Conservation (phyloP, 2,113 vertebrate species). For the Paradoxurus hermaphroditus region DNA sequence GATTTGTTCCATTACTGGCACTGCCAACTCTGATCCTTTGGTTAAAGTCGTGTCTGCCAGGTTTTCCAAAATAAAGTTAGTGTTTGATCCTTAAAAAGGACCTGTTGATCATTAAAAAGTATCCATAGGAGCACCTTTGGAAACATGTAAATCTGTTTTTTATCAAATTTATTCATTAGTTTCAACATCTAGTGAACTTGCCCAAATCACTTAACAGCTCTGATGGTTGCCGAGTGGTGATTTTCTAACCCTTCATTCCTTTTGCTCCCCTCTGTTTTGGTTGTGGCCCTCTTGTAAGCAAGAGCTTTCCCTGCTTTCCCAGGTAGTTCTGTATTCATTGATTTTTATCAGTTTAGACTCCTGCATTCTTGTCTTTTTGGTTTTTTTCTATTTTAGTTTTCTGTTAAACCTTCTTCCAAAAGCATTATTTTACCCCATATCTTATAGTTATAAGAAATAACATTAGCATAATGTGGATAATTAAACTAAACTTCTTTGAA, state of each 20-base stretch:
- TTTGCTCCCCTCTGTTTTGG: neutral
- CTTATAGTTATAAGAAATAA: conserved; percentile 65
- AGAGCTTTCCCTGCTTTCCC: neutral
- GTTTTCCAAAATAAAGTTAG: neutral
- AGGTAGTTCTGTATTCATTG: neutral
- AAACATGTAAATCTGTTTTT: neutral
- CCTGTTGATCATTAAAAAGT: neutral
- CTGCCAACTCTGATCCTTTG: neutral
- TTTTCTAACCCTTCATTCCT: neutral
- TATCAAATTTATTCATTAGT: neutral
- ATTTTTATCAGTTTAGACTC: neutral
- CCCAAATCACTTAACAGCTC: neutral
- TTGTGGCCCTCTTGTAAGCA: neutral
- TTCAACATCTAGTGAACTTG: neutral
- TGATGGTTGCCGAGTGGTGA: neutral
- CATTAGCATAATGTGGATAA: conserved; percentile 48
- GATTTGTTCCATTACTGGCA: neutral
- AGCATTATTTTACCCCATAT: conserved; percentile 71
- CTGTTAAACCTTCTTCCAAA: conserved; percentile 79
- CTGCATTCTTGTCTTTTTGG: neutral
- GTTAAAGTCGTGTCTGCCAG: neutral
- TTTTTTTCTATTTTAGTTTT: conserved; percentile 80
- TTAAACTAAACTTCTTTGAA: conserved; percentile 5
- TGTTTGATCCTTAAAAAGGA: neutral
- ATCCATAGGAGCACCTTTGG: neutral